Evolutionary conservation across 2,113 vertebrate species (phyloP).

Genomic region (Delphinapterus leucas): DNA sequence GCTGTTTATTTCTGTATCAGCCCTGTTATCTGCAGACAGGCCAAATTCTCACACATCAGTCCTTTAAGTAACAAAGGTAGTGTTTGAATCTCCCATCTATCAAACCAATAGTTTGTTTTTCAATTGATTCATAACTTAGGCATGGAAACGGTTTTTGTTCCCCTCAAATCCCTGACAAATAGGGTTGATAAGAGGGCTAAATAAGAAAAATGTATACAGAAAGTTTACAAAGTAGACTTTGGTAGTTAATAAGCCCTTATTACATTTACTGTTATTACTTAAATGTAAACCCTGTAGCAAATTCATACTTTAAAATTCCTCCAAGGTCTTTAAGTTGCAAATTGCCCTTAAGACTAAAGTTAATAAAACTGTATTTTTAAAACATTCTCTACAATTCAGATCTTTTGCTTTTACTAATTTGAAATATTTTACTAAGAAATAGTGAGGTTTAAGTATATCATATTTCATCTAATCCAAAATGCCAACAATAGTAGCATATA

Average conservation of each 20-base stretch:
- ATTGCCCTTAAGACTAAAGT: slow-evolving; percentile 22
- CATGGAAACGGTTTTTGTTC: background rate
- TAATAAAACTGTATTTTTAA: slow-evolving; percentile 24
- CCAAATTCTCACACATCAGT: background rate
- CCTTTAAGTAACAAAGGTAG: background rate
- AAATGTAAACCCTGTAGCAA: background rate
- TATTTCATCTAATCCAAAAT: slow-evolving; percentile 62
- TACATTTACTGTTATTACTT: slow-evolving; percentile 28
- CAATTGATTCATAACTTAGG: background rate
- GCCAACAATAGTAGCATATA: slow-evolving; percentile 22
- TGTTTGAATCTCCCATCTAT: background rate
- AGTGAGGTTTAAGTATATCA: slow-evolving; percentile 37
- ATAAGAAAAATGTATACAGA: background rate
- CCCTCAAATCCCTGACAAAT: background rate
- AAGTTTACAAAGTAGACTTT: background rate
- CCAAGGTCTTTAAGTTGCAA: slow-evolving; percentile 9
- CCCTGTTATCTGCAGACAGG: background rate
- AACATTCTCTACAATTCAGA: background rate
- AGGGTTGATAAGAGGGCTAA: background rate
- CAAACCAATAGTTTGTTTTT: background rate
- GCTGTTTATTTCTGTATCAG: background rate
- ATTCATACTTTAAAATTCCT: slow-evolving; percentile 10
- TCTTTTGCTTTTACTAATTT: slow-evolving; percentile 55
- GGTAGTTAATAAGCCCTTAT: background rate
- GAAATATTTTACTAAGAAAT: slow-evolving; percentile 23